phyloP scores from a whole-genome alignment of 1,140 invertebrate genomes.

The Cydia splendana region DNA sequence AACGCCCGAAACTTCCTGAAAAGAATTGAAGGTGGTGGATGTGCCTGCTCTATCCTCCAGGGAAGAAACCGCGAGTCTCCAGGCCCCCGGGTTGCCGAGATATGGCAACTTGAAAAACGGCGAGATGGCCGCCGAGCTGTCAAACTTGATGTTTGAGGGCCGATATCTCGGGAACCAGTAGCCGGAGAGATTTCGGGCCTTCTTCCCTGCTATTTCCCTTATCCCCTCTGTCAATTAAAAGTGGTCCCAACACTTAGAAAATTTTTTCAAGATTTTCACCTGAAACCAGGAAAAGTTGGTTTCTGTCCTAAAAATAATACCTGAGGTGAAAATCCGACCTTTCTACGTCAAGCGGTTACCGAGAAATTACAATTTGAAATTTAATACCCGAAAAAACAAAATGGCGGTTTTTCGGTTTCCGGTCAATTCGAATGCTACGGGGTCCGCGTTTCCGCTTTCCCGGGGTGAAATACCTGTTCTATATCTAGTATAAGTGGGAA shows the following conservation, averaged over 20 bases:
- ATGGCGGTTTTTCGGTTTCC: too few species aligned
- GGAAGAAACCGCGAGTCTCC: not conserved
- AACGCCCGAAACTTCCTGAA: not conserved
- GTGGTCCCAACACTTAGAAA: not conserved
- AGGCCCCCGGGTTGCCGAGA: not conserved
- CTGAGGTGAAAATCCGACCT: too few species aligned
- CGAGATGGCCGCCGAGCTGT: not conserved
- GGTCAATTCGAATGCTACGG: too few species aligned
- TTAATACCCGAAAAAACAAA: too few species aligned
- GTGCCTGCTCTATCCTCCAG: not conserved
- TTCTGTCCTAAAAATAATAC: not conserved
- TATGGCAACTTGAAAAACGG: not conserved
- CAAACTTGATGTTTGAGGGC: not conserved
- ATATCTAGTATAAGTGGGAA: not conserved
- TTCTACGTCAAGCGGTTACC: too few species aligned
- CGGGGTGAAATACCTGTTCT: not conserved
- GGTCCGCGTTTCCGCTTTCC: not conserved
- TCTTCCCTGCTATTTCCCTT: not conserved
- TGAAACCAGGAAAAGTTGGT: not conserved
- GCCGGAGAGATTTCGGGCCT: not conserved
- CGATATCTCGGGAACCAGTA: not conserved
- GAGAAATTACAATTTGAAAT: too few species aligned
- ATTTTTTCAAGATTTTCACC: not conserved
- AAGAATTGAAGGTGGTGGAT: not conserved
- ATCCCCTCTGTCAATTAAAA: not conserved